These are phyloP conservation scores for Stigmatopora nigra DNA, from an alignment of 2,113 vertebrate species.

Conservation along the genomic window DNA sequence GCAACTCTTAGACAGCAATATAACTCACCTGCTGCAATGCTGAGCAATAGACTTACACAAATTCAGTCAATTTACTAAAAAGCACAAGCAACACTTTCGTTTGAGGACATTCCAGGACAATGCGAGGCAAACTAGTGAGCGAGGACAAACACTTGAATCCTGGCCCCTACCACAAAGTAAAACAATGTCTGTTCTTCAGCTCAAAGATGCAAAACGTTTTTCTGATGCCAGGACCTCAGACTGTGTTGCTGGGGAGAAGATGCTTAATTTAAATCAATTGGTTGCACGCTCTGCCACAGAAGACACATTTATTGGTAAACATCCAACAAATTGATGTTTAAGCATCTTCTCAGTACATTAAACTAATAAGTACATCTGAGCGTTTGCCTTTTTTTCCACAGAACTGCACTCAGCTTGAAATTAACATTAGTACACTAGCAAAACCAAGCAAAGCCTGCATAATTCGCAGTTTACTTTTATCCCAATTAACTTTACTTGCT, in stretches of 20 bases:
- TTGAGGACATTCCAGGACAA: conserved; percentile 22
- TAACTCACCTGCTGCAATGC: conserved; percentile 17
- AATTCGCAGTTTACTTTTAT: neutral
- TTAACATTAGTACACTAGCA: neutral
- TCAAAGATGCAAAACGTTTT: conserved; percentile 37
- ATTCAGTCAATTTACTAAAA: conserved; percentile 23
- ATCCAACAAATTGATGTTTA: conserved; percentile 36
- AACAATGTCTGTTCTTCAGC: conserved; percentile 21
- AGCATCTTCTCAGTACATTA: conserved; percentile 8
- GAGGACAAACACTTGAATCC: conserved; percentile 15
- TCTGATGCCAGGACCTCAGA: conserved; percentile 46
- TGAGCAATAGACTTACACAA: conserved; percentile 25
- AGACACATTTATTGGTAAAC: conserved; percentile 46
- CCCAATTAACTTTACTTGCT: neutral
- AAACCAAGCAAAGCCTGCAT: neutral
- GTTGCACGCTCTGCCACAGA: conserved; percentile 26
- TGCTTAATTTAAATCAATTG: conserved; percentile 49
- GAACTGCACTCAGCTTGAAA: neutral
- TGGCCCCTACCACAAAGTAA: conserved; percentile 22
- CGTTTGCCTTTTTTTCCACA: neutral
- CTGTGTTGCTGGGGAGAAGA: conserved; percentile 63
- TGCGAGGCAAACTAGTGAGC: neutral
- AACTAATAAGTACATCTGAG: too few species aligned
- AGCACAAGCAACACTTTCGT: conserved; percentile 10
- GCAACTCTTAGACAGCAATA: conserved; percentile 52